Conservation (phyloP, 2,113 vertebrate species). For the Anarrhichthys ocellatus region DNA sequence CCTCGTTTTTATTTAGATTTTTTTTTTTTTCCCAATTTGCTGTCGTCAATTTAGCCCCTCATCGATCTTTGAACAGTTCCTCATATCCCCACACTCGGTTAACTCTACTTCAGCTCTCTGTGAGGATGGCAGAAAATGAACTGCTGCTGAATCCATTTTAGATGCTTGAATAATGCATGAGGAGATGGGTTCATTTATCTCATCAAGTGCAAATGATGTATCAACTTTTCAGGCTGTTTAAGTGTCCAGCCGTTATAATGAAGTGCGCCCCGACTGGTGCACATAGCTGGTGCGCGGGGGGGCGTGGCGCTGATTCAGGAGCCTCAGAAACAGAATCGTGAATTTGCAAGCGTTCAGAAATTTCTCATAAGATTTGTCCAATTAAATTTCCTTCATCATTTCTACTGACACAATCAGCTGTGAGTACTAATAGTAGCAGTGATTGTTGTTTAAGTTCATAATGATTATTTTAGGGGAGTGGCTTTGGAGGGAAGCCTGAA, state of each 20-base stretch:
- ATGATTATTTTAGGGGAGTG: not conserved
- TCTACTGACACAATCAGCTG: constrained; percentile 24
- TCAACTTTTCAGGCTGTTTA: constrained; percentile 54
- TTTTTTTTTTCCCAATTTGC: constrained; percentile 5
- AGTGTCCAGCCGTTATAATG: constrained; percentile 64
- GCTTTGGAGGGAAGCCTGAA: not conserved
- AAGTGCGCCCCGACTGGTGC: constrained; percentile 40
- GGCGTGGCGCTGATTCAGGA: constrained; percentile 52
- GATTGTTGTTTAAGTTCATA: not conserved
- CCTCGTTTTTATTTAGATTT: constrained; percentile 3
- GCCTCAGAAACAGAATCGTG: constrained; percentile 40
- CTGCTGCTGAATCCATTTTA: constrained; percentile 50
- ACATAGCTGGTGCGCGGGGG: constrained; percentile 31
- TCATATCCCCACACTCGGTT: constrained; percentile 41
- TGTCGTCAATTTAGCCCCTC: constrained; percentile 52
- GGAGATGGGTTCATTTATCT: constrained; percentile 59
- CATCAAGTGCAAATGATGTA: constrained; percentile 58
- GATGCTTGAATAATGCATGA: constrained; percentile 68
- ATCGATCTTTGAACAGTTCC: constrained; percentile 74
- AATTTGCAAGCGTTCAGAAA: constrained; percentile 40
- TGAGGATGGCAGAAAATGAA: constrained; percentile 47
- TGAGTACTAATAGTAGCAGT: not conserved
- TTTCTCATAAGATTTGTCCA: constrained; percentile 62
- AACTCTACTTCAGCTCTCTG: constrained; percentile 46
- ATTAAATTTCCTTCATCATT: constrained; percentile 58